These are phyloP conservation scores for Adineta ricciae DNA, from an alignment of 2,888 invertebrate species.

Conservation along the genomic window DNA sequence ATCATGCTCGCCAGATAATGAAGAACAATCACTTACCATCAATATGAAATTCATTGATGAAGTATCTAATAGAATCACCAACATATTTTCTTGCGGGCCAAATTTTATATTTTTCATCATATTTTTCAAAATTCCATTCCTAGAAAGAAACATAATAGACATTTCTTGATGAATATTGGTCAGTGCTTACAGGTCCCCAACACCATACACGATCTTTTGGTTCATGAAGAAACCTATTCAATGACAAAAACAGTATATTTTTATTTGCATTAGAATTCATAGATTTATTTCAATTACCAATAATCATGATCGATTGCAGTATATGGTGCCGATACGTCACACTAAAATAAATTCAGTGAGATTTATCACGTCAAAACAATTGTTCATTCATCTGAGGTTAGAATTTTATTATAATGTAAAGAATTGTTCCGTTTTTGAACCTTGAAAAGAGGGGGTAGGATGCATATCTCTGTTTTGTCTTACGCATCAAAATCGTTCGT, in stretches of 20 bases:
- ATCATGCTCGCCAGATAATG: too few species aligned
- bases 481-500: neutral
- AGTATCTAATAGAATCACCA: neutral
- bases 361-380: neutral
- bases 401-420: too few species aligned
- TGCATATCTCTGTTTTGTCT: neutral
- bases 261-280: neutral
- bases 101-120: neutral
- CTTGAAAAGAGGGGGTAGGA: neutral
- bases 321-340: neutral
- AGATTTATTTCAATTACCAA: neutral
- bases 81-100: constrained; percentile 19
- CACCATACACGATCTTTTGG: neutral
- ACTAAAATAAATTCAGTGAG: neutral
- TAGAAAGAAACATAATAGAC: neutral
- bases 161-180: neutral
- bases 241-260: neutral
- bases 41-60: neutral
- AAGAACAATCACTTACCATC: neutral
- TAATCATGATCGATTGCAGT: neutral
- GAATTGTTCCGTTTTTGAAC: neutral
- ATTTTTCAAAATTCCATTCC: neutral
- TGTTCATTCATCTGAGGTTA: neutral
- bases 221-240: neutral
- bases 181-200: neutral